Evolutionary conservation across 2,888 invertebrate species (phyloP), one percentile per base, ranked within the genome.

Genomic region (Apotomis betuletana): DNA sequence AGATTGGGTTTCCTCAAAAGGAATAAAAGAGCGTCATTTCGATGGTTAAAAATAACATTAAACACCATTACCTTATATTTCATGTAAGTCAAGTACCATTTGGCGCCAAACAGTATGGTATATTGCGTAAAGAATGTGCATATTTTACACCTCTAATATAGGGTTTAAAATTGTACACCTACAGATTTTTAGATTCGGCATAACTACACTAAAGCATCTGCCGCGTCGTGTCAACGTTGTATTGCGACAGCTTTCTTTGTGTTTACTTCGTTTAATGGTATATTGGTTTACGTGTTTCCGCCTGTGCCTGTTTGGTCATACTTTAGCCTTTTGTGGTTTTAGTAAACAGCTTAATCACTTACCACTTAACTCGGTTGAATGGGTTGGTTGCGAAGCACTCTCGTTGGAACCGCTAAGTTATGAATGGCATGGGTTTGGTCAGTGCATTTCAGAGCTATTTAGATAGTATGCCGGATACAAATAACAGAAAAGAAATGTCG

Each of bases 231-330:
- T 55, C 60, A 70, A 68, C 71, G 65, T 68, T 73, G 74, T 74
- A 68, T 76, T 75, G 72, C 74, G 64, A 75, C 77, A 74, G 75
- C 77, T 75, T 77, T 78, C 77, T 74, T 74, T 70, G 54, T 76
- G 79, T 81, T 84, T 85, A 82, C 81, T 80, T 81, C 81, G 77
- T 79, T 79, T 83, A 86, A 87, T 85, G 84, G 82, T 80, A 80
- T 87, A 79, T 86, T 86, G 87, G 83, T 81, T 81, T 77, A 78
- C 79, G 79, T 75, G 76, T 79, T 78, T 77, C 81, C 80, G 81
- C 78, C 70, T 77, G 61, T 65, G 76, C 75, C 74, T 70, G 76
- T 74, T 79, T 80, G 78, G 78, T 78, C 76, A 76, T 69, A 75
- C 75, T 79, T 77, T 78, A 75, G 81, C 80, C 79, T 79, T 79